A percentile compares a stretch with the other conserved stretches of the same genome.
Conservation (phyloP, 2,797 vertebrate species). For the Ispidina picta region DNA sequence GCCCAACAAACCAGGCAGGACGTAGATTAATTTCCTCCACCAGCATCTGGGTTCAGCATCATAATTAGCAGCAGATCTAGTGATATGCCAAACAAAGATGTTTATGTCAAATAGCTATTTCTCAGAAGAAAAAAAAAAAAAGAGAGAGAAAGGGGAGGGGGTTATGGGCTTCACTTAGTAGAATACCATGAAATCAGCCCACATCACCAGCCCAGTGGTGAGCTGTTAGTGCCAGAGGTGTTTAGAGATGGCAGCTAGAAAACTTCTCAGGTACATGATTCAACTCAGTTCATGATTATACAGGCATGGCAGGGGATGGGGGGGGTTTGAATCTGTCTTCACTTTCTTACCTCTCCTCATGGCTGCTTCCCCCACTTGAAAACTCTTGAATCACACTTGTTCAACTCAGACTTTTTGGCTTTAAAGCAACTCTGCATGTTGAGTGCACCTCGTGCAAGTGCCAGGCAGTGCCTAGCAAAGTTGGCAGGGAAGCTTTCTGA, state of each 20-base stretch:
- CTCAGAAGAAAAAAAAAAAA: not conserved
- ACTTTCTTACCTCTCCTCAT: not conserved
- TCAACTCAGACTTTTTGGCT: not conserved
- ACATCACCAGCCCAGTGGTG: slow-evolving; percentile 17
- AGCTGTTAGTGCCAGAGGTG: slow-evolving; percentile 21
- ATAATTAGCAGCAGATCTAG: slow-evolving; percentile 73
- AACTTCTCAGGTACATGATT: not conserved
- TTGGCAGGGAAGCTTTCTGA: not conserved
- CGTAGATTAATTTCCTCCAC: slow-evolving; percentile 68
- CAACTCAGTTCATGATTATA: not conserved
- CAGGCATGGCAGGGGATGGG: not conserved
- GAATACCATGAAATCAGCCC: slow-evolving; percentile 26
- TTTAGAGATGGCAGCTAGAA: not conserved
- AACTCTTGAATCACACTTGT: slow-evolving; percentile 3
- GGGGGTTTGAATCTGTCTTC: not conserved
- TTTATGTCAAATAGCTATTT: slow-evolving; percentile 66
- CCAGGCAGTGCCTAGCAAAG: not conserved
- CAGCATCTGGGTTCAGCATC: slow-evolving; percentile 70
- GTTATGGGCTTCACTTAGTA: not conserved
- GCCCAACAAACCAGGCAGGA: slow-evolving; percentile 62
- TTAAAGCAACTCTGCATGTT: not conserved
- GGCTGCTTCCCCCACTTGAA: not conserved
- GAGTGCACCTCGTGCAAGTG: not conserved
- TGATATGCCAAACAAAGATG: slow-evolving; percentile 67
- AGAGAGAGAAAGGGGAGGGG: no score